These are phyloP conservation scores for Periplaneta americana DNA, from an alignment of 1,140 invertebrate genomes.

Conservation along the genomic window DNA sequence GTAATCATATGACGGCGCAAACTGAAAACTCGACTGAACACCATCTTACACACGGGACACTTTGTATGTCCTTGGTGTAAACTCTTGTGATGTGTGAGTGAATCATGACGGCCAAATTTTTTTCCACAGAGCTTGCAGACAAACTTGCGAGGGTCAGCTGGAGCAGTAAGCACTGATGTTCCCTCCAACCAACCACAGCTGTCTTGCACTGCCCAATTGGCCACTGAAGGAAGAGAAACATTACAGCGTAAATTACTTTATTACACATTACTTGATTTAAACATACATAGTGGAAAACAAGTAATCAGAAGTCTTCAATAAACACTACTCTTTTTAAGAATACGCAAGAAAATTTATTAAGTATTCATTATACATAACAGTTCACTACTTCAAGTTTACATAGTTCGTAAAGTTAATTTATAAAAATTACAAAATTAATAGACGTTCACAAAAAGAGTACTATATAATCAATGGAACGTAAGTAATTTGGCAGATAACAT, in stretches of 20 bases:
- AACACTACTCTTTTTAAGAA: background rate
- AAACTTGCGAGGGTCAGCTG: conserved; percentile 22
- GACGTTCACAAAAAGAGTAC: no score
- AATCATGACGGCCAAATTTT: conserved; percentile 69
- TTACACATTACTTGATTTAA: background rate
- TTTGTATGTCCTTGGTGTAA: conserved; percentile 68
- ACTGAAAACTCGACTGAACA: conserved; percentile 52
- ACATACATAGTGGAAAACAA: background rate
- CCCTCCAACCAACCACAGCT: background rate
- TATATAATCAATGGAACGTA: no score
- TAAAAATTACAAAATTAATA: no score
- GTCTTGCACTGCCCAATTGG: background rate
- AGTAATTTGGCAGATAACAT: no score
- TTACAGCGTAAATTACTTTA: background rate
- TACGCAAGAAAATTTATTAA: background rate
- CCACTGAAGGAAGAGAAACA: background rate
- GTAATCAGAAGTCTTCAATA: background rate
- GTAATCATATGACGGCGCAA: conserved; percentile 45
- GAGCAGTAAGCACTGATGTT: background rate
- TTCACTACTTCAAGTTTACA: background rate
- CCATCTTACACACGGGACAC: conserved; percentile 53
- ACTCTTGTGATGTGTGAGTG: conserved; percentile 66
- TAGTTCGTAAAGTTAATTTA: no score
- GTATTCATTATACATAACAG: background rate
- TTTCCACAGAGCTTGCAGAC: conserved; percentile 62